Evolutionary conservation across 1,140 invertebrate genomes (phyloP).

Genomic region (Trichogramma pretiosum): DNA sequence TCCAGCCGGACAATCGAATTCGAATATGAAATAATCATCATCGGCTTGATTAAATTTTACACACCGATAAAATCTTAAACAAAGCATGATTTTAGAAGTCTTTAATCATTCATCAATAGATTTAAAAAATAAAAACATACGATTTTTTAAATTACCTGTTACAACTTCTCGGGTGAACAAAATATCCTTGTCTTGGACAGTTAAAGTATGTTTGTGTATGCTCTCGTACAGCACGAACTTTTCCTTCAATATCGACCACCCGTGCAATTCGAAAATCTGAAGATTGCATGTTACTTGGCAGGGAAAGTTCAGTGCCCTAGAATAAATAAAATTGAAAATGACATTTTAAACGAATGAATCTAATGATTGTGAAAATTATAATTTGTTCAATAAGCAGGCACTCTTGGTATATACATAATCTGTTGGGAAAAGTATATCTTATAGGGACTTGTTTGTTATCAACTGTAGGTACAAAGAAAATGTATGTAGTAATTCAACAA

Average conservation of each 20-base stretch:
- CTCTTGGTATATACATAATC: too few relatives aligned
- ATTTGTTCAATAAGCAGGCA: too few relatives aligned
- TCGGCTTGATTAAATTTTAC: constrained; percentile 69
- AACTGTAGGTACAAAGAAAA: too few relatives aligned
- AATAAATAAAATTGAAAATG: constrained; percentile 12
- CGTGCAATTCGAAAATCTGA: constrained; percentile 65
- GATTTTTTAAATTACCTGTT: constrained; percentile 41
- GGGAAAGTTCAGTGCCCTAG: constrained; percentile 26
- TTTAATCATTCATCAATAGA: background rate
- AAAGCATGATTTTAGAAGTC: too few relatives aligned
- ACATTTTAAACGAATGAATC: background rate
- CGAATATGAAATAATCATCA: constrained; percentile 69
- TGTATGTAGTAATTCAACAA: too few relatives aligned
- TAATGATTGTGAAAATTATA: background rate
- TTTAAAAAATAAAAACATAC: constrained; percentile 1
- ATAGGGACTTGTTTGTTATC: too few relatives aligned
- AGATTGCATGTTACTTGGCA: constrained; percentile 52
- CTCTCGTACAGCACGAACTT: constrained; percentile 61
- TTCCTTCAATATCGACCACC: constrained; percentile 62
- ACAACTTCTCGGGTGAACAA: constrained; percentile 69
- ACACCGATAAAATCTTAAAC: constrained; percentile 68
- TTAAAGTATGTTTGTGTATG: constrained; percentile 64
- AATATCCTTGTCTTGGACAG: constrained; percentile 71
- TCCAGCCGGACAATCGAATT: constrained; percentile 75
- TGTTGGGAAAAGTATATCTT: too few relatives aligned